phyloP scores from a whole-genome alignment of 2,888 invertebrate genomes.

The Blastobasis lacticolella region DNA sequence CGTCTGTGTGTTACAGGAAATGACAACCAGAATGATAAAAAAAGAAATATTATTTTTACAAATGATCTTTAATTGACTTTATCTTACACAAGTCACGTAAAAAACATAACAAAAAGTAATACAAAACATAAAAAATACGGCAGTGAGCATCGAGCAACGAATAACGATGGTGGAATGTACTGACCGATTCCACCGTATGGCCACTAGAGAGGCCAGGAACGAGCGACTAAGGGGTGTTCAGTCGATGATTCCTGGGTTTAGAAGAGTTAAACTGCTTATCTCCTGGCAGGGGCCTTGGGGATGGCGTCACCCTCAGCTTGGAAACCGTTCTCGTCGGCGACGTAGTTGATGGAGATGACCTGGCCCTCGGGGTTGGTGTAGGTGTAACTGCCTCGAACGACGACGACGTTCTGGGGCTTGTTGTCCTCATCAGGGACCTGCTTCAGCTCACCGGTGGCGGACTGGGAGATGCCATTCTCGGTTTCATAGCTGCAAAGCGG shows the following conservation, averaged over 20 bases:
- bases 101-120: conserved; percentile 34
- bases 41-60: background rate
- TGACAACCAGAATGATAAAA: background rate
- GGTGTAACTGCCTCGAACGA: conserved; percentile 74
- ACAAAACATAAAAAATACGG: conserved; percentile 48
- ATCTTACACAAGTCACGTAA: conserved; percentile 17
- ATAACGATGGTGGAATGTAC: conserved; percentile 15
- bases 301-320: conserved; percentile 75
- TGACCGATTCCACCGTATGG: conserved; percentile 7
- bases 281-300: conserved; percentile 54
- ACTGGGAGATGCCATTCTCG: conserved; percentile 68
- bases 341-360: conserved; percentile 63
- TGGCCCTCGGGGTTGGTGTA: conserved; percentile 74
- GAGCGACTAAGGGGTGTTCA: conserved; percentile 8
- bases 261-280: conserved; percentile 19
- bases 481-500: conserved; percentile 59
- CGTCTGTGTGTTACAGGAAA: too few species aligned
- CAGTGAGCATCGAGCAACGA: conserved; percentile 34
- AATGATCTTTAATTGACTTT: conserved; percentile 16
- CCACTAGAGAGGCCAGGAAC: conserved; percentile 6
- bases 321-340: conserved; percentile 78
- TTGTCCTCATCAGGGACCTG: conserved; percentile 67
- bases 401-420: conserved; percentile 69
- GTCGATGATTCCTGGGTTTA: conserved; percentile 16
- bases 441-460: conserved; percentile 62